Evolutionary conservation across 2,797 vertebrate genomes (phyloP).

Genomic region (Poecilia gillii): DNA sequence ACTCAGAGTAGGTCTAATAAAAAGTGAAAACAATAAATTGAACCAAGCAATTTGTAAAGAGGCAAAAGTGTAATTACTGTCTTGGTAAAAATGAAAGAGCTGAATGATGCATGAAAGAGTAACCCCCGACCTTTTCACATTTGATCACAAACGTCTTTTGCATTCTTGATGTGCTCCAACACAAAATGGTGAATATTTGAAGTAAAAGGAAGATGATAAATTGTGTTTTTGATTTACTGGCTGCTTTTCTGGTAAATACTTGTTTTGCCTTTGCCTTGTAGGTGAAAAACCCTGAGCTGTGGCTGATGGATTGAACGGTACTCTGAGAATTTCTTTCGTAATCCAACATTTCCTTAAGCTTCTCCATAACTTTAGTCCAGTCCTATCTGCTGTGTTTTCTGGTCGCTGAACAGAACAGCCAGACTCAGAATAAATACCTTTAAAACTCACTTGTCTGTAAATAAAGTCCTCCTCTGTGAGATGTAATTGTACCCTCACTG

Average conservation of each 20-base stretch:
- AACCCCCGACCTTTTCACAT: neutral
- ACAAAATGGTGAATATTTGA: neutral
- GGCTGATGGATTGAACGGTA: neutral
- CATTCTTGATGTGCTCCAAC: too few species aligned
- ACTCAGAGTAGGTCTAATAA: neutral
- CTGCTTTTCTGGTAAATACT: neutral
- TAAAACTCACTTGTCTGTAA: too few species aligned
- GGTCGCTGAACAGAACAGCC: neutral
- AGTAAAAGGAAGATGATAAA: neutral
- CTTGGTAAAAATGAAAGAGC: neutral
- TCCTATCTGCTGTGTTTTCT: neutral
- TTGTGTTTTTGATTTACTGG: neutral
- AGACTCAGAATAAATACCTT: neutral
- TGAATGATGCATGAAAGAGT: neutral
- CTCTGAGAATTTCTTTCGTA: neutral
- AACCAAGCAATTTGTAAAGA: neutral
- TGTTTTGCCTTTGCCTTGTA: neutral
- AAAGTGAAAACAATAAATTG: neutral
- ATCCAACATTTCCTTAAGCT: neutral
- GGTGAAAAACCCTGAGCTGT: neutral
- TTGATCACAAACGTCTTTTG: neutral
- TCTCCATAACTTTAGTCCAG: neutral
- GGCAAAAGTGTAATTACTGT: neutral
- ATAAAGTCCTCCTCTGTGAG: too few species aligned
- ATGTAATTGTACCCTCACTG: too few species aligned